Evolutionary conservation across 2,888 invertebrate species (phyloP).

Genomic region (Eilema depressum): DNA sequence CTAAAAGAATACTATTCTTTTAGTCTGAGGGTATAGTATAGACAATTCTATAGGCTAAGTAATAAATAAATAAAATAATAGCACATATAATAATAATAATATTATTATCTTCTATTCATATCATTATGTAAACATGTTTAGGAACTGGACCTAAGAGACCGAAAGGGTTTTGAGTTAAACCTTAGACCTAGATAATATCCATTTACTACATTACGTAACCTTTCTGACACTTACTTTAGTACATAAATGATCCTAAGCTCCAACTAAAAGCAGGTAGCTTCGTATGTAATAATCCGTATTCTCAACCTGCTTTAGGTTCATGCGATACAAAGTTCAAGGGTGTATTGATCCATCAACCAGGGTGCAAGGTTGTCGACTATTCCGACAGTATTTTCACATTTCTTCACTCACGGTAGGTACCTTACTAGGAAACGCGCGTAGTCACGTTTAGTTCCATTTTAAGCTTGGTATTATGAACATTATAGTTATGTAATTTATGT

Average conservation of each 20-base stretch:
- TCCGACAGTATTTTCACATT: conserved; percentile 60
- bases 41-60: too few relatives aligned
- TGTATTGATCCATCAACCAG: conserved; percentile 75
- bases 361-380: conserved; percentile 72
- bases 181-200: neutral
- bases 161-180: too few relatives aligned
- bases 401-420: conserved; percentile 24
- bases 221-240: neutral
- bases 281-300: neutral
- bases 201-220: neutral
- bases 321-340: conserved; percentile 75
- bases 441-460: conserved; percentile 17
- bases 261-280: neutral
- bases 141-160: too few relatives aligned
- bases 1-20: too few relatives aligned
- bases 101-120: neutral
- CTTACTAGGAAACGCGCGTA: conserved; percentile 7
- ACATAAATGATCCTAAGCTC: neutral
- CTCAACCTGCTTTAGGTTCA: conserved; percentile 38
- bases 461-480: neutral
- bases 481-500: neutral
- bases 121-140: conserved; percentile 1
- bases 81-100: neutral
- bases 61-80: too few relatives aligned
- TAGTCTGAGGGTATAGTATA: too few relatives aligned